Base-by-base conservation (phyloP, 2,797 vertebrate species). In the Cichlasoma orientale region DNA sequence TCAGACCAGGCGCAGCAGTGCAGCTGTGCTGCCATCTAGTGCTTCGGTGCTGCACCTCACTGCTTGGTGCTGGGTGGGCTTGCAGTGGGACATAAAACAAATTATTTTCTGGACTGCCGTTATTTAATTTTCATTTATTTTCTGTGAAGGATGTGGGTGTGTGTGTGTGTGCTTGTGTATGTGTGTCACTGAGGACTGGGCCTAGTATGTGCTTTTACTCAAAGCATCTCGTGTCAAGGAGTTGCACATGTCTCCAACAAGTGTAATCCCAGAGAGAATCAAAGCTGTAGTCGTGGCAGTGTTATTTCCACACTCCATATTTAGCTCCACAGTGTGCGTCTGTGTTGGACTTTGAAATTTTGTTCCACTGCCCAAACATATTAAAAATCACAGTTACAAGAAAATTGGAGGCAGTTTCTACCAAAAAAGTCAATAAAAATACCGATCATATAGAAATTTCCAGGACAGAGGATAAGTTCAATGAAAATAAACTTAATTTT, bases 1-100 rank as follows among this genome's bases (percentile, higher is more conserved):
- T 85, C 61, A 68, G 41, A 13, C n/a, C 33, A 7, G 19, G 4
- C 23, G 76, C 71, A 52, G 82, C 12, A 18, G 75, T 86, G 78
- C 73, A 21, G 77, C 47, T 82, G 78, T 91, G 88, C 91, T 93
- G 93, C 93, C 93, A 94, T 90, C 94, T 94, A 90, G 92, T 91
- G 92, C 7, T 58, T 1, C 12, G 13, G 16, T 16, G 57, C 58
- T 66, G 68, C 56, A 81, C 25, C 19, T 82, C 23, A 1, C 16
- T 69, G 70, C 56, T 73, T 47, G 41, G 44, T 71, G 70, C 56
- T 59, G 18, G 47, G 50, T 75, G 23, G 79, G 38, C 47, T 57
- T 68, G 10, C 71, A 73, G 25, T 38, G 3, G 29, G 29, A 82
- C 58, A 56, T 41, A 36, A 80, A 86, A 86, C 61, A 10, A 77